phyloP scores from a whole-genome alignment of 2,113 vertebrate genomes.

The Syngnathus typhle region DNA sequence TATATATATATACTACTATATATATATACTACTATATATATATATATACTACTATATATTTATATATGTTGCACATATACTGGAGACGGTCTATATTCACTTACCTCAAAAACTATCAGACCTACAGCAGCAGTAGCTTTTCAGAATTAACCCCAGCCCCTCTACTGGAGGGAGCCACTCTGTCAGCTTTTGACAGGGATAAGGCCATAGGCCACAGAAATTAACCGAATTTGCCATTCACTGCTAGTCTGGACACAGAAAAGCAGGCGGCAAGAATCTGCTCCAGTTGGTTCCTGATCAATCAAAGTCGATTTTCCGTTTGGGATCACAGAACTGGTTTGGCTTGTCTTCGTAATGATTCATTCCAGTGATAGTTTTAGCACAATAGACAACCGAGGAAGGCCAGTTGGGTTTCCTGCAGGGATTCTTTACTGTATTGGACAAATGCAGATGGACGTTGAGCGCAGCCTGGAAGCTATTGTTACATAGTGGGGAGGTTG shows the following conservation, averaged over 20 bases:
- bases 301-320: constrained; percentile 56
- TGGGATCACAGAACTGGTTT: constrained; percentile 47
- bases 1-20: no score
- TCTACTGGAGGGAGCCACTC: constrained; percentile 40
- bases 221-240: constrained; percentile 59
- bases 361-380: constrained; percentile 53
- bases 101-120: constrained; percentile 40
- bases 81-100: constrained; percentile 54
- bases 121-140: constrained; percentile 46
- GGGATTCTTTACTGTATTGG: constrained; percentile 57
- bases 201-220: constrained; percentile 40
- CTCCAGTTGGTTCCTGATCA: constrained; percentile 55
- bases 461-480: constrained; percentile 41
- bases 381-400: constrained; percentile 58
- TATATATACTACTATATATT: no score
- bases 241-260: constrained; percentile 32
- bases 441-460: constrained; percentile 58
- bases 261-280: constrained; percentile 40
- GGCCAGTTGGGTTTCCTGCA: constrained; percentile 56
- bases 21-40: no score
- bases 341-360: constrained; percentile 51
- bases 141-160: neutral
- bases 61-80: constrained; percentile 59
- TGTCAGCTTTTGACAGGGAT: constrained; percentile 51
- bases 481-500: constrained; percentile 42